Evolutionary conservation across 2,888 invertebrate genomes (phyloP), one percentile per base, ranked within the genome.

Genomic region (Eupithecia abbreviata): DNA sequence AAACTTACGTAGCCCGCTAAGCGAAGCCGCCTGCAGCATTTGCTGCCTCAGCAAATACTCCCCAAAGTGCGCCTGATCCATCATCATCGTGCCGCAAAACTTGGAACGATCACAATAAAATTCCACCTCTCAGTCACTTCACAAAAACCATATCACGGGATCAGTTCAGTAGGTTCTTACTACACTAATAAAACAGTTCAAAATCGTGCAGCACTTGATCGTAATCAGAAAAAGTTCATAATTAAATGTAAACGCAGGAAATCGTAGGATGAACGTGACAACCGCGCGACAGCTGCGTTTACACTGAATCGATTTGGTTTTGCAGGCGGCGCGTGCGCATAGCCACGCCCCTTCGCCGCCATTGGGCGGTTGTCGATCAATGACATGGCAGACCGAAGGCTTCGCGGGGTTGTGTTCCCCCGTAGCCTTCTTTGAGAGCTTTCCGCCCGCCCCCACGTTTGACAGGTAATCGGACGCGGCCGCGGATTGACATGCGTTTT

Each of bases 31-130:
- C 75, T 95, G 95, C 82, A 95, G 82, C 94, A 95, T 95, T 88
- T 95, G 95, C 85, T 95, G 95, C 83, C 95, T 91, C 87, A 95
- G 88, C 88, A 95, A 87, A 85, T 94, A 95, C 87, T 95, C 95
- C 77, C 94, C 93, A 77, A 95, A 93, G 82, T 94, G 94, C 30
- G 93, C 92, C 86, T 95, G 95, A 88, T 94, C 94, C 95, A 95
- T 95, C 95, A 95, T 95, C 94, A 94, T 95, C 77, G 79, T 91
- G 84, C 80, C n/a, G 45, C 62, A 62, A 71, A 84, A 82, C 79
- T 82, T 85, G 81, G 66, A 68, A 68, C 85, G 86, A 83, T 71
- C 78, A 85, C 78, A 85, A 86, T 84, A 84, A 86, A 79, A 82
- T 81, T 83, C 79, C 83, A 86, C 87, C 85, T 82, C 78, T 81